These are phyloP conservation scores for Lagopus leucura DNA, from an alignment of 2,113 vertebrate species.

Conservation along the genomic window DNA sequence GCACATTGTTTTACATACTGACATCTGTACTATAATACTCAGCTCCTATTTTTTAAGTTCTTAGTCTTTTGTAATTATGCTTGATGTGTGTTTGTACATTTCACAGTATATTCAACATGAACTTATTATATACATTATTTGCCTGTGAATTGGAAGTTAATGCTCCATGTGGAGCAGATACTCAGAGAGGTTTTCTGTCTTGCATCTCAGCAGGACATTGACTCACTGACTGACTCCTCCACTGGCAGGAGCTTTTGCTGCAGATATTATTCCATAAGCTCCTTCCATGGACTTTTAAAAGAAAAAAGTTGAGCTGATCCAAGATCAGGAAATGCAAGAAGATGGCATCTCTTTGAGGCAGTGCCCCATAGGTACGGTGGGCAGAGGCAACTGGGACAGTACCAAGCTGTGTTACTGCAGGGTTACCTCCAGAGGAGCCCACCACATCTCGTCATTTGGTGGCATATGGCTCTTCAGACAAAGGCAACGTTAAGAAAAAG, in stretches of 20 bases:
- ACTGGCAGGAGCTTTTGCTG: neutral
- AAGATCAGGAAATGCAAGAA: neutral
- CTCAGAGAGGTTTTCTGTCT: neutral
- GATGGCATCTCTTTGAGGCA: neutral
- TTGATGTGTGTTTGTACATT: neutral
- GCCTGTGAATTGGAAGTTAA: neutral
- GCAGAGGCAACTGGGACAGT: neutral
- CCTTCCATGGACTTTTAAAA: neutral
- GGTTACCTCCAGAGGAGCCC: neutral
- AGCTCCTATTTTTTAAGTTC: neutral
- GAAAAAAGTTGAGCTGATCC: neutral
- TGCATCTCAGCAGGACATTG: neutral
- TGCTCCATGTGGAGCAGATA: neutral
- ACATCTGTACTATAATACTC: neutral
- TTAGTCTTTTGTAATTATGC: neutral
- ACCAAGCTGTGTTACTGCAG: neutral
- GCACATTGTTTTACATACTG: neutral
- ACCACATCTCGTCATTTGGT: rapidly evolving
- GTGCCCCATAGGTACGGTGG: rapidly evolving
- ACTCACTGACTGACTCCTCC: neutral
- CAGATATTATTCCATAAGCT: neutral
- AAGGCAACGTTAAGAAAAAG: neutral
- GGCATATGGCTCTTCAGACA: neutral
- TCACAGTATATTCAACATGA: neutral
- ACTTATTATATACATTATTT: neutral